These are phyloP conservation scores for Salarias fasciatus DNA, from an alignment of 2,797 vertebrate species.

Conservation along the genomic window DNA sequence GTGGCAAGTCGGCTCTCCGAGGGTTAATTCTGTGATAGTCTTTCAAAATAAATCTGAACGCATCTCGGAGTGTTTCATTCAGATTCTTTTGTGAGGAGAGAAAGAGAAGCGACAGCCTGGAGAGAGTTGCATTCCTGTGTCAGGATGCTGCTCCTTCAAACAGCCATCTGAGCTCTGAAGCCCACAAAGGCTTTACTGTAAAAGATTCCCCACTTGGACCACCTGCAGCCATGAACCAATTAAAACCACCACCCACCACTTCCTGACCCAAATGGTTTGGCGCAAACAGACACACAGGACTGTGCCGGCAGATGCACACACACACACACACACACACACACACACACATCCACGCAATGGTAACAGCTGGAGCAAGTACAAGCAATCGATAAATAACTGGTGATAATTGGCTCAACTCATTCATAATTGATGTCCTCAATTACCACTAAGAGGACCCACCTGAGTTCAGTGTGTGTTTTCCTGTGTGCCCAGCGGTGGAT, in stretches of 20 bases:
- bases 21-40: neutral
- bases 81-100: neutral
- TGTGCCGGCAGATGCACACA: neutral
- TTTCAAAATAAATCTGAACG: constrained; percentile 1
- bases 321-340: constrained; percentile 17
- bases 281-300: constrained; percentile 10
- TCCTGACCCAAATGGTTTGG: constrained; percentile 30
- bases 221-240: constrained; percentile 60
- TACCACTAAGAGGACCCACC: constrained; percentile 49
- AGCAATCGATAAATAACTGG: constrained; percentile 67
- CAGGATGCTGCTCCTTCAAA: constrained; percentile 23
- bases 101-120: neutral
- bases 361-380: constrained; percentile 67
- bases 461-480: constrained; percentile 28
- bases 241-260: constrained; percentile 62
- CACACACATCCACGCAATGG: constrained; percentile 18
- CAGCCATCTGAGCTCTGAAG: constrained; percentile 31
- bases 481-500: constrained; percentile 5
- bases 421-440: constrained; percentile 78
- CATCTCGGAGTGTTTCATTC: constrained; percentile 21
- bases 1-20: neutral
- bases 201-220: constrained; percentile 40
- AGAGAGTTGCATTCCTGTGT: constrained; percentile 24
- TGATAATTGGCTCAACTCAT: constrained; percentile 69
- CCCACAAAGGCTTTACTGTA: constrained; percentile 30